These are phyloP conservation scores for Corythucha ciliata DNA, from an alignment of 2,888 invertebrate species.

Conservation along the genomic window DNA sequence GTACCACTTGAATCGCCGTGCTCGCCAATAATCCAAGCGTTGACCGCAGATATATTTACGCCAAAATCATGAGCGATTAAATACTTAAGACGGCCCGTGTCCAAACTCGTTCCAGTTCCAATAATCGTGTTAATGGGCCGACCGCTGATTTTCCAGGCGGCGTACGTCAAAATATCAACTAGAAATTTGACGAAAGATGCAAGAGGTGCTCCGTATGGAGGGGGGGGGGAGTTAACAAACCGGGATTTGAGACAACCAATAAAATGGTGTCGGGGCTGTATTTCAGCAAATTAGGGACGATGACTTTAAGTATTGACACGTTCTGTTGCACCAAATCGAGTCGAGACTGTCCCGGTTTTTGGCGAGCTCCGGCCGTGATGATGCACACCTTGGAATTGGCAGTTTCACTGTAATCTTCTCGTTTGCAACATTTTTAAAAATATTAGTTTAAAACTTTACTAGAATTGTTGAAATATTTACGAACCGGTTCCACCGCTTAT, in stretches of 20 bases:
- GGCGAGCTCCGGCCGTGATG: conserved; percentile 84
- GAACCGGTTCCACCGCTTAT: conserved; percentile 61
- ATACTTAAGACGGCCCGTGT: conserved; percentile 84
- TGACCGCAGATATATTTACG: conserved; percentile 73
- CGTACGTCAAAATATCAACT: conserved; percentile 84
- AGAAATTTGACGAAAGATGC: too few species aligned
- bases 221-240: too few species aligned
- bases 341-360: conserved; percentile 81
- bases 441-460: too few species aligned
- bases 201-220: too few species aligned
- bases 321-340: conserved; percentile 81
- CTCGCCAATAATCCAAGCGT: conserved; percentile 90
- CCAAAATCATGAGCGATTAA: conserved; percentile 71
- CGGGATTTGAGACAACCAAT: conserved; percentile 80
- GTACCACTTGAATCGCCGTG: conserved; percentile 81
- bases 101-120: conserved; percentile 88
- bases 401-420: conserved; percentile 63
- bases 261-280: conserved; percentile 80
- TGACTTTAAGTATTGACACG: conserved; percentile 75
- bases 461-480: conserved; percentile 5
- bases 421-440: too few species aligned
- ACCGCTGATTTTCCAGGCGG: conserved; percentile 90
- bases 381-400: conserved; percentile 76
- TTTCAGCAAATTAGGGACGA: conserved; percentile 71
- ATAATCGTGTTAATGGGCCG: conserved; percentile 78